These are phyloP conservation scores for Polyploca ridens DNA, from an alignment of 2,888 invertebrate species.

Conservation along the genomic window DNA sequence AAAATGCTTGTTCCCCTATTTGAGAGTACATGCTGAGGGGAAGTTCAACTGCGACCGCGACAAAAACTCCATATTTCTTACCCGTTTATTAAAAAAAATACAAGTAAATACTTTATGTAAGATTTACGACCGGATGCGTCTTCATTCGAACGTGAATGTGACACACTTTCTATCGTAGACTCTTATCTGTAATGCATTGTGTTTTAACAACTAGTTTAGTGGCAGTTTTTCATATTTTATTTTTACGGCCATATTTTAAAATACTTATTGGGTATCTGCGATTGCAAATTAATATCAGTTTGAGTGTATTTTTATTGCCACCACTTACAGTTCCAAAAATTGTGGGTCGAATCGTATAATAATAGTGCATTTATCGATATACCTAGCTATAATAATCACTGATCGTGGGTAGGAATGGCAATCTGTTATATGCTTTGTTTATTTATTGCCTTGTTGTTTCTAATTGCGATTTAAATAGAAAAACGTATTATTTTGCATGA, in stretches of 20 bases:
- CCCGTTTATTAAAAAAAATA: conserved; percentile 57
- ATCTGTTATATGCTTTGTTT: too few species aligned
- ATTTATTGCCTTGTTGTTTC: too few species aligned
- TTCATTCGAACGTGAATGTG: conserved; percentile 78
- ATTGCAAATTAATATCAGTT: conserved; percentile 23
- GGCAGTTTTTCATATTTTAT: conserved; percentile 60
- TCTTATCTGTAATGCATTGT: conserved; percentile 72
- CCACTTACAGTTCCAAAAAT: not conserved
- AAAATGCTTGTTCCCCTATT: conserved; percentile 85
- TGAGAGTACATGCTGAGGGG: conserved; percentile 84
- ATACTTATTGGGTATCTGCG: conserved; percentile 32
- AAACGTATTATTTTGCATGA: too few species aligned
- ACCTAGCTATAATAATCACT: too few species aligned
- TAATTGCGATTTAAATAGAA: too few species aligned
- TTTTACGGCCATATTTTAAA: conserved; percentile 56
- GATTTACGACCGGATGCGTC: conserved; percentile 79
- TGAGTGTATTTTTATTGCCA: not conserved
- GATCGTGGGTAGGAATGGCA: too few species aligned
- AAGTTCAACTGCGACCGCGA: conserved; percentile 60
- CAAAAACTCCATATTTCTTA: conserved; percentile 55
- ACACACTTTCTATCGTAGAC: conserved; percentile 76
- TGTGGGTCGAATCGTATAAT: not conserved
- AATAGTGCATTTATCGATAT: too few species aligned
- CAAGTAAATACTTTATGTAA: conserved; percentile 69
- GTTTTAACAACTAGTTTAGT: conserved; percentile 67